Base-by-base conservation (phyloP, 2,113 vertebrate genomes). In the Carollia perspicillata region DNA sequence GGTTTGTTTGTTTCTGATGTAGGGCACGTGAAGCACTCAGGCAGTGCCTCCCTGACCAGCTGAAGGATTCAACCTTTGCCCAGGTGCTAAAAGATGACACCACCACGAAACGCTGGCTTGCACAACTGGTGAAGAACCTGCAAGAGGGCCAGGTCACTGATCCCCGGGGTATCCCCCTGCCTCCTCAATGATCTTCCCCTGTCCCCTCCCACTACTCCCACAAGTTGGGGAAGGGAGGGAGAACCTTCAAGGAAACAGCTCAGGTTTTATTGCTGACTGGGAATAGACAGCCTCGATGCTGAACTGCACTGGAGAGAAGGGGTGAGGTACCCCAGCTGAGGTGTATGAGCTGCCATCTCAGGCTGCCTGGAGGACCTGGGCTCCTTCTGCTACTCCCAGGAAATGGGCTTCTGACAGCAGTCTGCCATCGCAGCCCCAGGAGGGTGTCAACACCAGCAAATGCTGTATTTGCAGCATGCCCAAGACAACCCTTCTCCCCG, bases 71-170 rank as follows among this genome's bases (percentile, higher is more conserved):
- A 95, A 99, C 99, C 84, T 99, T 99, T 0, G 99, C 99, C 97
- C 99, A 99, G 98, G 99, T 99, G 97, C 99, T 99, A 98, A 99
- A 99, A 98, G 99, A 99, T 37, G 99, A 99, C 98, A 99, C 99
- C 96, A 99, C 99, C 98, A 99, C 99, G 22, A 99, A 99, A 98
- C 99, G 99, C 98, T 99, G 99, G 99, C 99, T 99, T 95, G 99
- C 99, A 93, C 99, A 99, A 98, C 98, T 99, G 22, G 99, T 99
- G 89, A 99, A 99, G 98, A 99, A 99, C 98, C 99, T 99, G 96
- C 99, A 99, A 95, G 99, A 99, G 97, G 99, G 99, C 92, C 99
- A 99, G 97, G 99, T 99, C 95, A 99, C 99, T 16, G 99, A 99
- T 93, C 99, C 99, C 22, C 97, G 99, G 75, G 99, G 99, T 95